phyloP scores from a whole-genome alignment of 1,140 invertebrate species.

The Temnothorax nylanderi region DNA sequence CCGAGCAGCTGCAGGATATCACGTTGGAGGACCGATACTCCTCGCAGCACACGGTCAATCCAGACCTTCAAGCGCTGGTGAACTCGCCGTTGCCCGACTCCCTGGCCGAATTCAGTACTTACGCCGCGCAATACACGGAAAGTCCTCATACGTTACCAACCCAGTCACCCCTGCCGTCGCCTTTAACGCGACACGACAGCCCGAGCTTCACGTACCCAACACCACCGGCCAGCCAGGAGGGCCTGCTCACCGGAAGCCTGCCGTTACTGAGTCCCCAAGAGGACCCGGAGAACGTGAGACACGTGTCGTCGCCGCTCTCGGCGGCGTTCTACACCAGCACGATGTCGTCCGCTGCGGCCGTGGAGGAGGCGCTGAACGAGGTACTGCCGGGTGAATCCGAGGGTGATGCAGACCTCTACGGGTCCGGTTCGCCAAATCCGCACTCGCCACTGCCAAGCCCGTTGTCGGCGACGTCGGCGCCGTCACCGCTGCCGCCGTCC shows the following conservation, averaged over 20 bases:
- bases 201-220: slow-evolving; percentile 93
- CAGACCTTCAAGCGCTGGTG: slow-evolving; percentile 90
- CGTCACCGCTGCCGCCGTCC: slow-evolving; percentile 87
- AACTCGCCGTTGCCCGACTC: slow-evolving; percentile 92
- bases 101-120: slow-evolving; percentile 93
- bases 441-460: slow-evolving; percentile 89
- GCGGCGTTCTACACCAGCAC: slow-evolving; percentile 94
- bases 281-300: slow-evolving; percentile 86
- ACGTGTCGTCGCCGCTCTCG: slow-evolving; percentile 90
- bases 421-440: slow-evolving; percentile 85
- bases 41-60: slow-evolving; percentile 89
- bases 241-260: slow-evolving; percentile 85
- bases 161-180: slow-evolving; percentile 89
- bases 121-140: slow-evolving; percentile 85
- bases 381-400: slow-evolving; percentile 91
- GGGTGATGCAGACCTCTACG: slow-evolving; percentile 88
- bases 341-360: slow-evolving; percentile 93
- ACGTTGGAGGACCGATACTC: slow-evolving; percentile 88
- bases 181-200: slow-evolving; percentile 87
- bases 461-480: slow-evolving; percentile 87
- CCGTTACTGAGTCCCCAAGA: slow-evolving; percentile 86
- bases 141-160: slow-evolving; percentile 86
- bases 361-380: slow-evolving; percentile 93
- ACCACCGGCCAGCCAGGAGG: slow-evolving; percentile 93
- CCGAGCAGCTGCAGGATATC: slow-evolving; percentile 89